Base-by-base conservation (phyloP, 2,113 vertebrate species). In the Suricata suricatta region DNA sequence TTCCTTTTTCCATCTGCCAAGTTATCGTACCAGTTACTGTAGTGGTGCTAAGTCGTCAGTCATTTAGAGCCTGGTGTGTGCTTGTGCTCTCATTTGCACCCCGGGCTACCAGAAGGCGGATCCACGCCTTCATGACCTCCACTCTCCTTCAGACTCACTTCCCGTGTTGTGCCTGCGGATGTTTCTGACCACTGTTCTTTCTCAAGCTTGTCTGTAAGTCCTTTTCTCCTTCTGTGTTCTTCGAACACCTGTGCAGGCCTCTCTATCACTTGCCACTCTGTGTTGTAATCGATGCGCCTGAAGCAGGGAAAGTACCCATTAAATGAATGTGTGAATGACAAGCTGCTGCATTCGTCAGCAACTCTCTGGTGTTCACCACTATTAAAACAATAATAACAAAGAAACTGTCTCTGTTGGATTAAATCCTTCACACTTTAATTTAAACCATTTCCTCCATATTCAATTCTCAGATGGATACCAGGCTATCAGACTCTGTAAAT, bases 11-110 rank as follows among this genome's bases (percentile, higher is more conserved):
- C 52, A 57, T 29, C 29, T 25, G 60, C 9, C 44, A 69, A 38
- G 2, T 68, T 68, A 11, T 16, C 16, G 4, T 12, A 4, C 7
- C 11, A 4, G 0, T 64, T 33, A 1, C 25, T 63, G 15, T 9
- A 15, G 7, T 1, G 17, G 68, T 29, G 4, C 19, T 29, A 13
- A 35, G 23, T 29, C 10, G 3, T 25, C n/a, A n/a, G 38, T 72
- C 33, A 0, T 52, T 19, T 27, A 72, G 33, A 47, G 38, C 23
- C 21, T 47, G 15, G 7, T 57, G 88, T 29, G 38, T 14, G 1
- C 44, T 41, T 31, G 33, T 11, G 17, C 16, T 52, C 44, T 35
- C 12, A 3, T 54, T 72, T 79, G 41, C 21, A 19, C 2, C 3
- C 29, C n/a, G 27, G 13, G 14, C 21, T 19, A 15, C 72, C 38